Base-by-base conservation (phyloP, 2,113 vertebrate species). In the Martes martes region DNA sequence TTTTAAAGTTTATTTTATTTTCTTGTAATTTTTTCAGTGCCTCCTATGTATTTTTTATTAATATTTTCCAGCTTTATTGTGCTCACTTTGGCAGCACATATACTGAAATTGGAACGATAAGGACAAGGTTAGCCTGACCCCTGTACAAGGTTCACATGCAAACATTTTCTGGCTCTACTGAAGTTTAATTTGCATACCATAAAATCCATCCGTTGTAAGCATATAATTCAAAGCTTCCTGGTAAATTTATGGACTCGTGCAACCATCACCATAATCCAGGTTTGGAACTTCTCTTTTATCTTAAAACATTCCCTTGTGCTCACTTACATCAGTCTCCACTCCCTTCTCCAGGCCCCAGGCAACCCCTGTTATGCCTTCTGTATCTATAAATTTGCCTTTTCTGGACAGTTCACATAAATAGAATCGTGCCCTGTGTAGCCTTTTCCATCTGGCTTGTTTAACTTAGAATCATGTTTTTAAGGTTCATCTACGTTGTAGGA, bases 1-100 rank as follows among this genome's bases (percentile, higher is more conserved):
- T 89, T 73, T 61, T 73, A 28, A 86, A 93, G 45, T 91, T 91
- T 74, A 61, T 76, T 89, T 86, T 59, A 69, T 79, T 94, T 76
- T 78, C 31, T 84, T 73, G 14, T 55, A 23, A 73, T 73, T 73
- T 73, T 71, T 39, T 39, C 36, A 73, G 13, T 73, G 21, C 67
- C 33, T 2, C 67, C 18, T 69, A 36, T 4, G 8, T 36, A 69
- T 36, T 36, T 69, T 80, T 80, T 52, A 52, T 80, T 52, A 24
- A 61, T 78, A 69, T 69, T 69, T 69, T 69, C n/a, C n/a, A 84
- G 24, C 10, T 63, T 86, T 69, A 76, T 31, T 78, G 39, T 47
- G 74, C 26, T 76, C 13, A 45, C 42, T 47, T 76, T 0, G 4
- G 42, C 42, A 76, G 42, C 42, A 28, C 3, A 4, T 45, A 28